Evolutionary conservation across 2,797 vertebrate species (phyloP), one percentile per base, ranked within the genome.

Genomic region (Parotocinclus haroldoi): DNA sequence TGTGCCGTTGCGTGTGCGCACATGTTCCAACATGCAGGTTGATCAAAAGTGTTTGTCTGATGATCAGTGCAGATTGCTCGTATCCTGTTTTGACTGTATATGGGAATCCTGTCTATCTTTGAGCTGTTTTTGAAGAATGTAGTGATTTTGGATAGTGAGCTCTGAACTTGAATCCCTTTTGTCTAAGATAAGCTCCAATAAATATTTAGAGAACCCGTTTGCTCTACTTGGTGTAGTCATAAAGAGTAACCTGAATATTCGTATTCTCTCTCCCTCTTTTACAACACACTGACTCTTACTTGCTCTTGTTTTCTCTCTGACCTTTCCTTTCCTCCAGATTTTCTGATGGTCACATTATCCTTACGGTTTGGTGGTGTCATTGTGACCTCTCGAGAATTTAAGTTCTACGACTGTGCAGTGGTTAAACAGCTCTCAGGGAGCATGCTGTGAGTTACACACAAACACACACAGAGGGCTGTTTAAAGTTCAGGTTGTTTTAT

Each of bases 331-430:
- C 27, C 27, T 78, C 79, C 88, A 99, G 96, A 98, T 86, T 94
- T 91, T 37, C 75, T 96, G 75, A 89, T 87, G 4, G 88, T 96
- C 82, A 85, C 81, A 59, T 82, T 99, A 63, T 88, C 92, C 69
- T 90, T 99, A 52, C 91, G 91, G 60, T 96, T 96, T 44, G 91
- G 88, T 12, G 59, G 89, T 1, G 85, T 98, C 73, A 78, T 85
- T 36, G 91, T 99, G 56, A 86, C 92, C 49, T 85, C 83, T 27
- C 85, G 84, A 7, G 86, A 91, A 36, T 94, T 98, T 83, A 93
- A 89, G 80, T 94, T 97, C 86, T 99, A 95, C 11, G 95, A 99
- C 87, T 98, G 96, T 68, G 81, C 78, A 14, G 92, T 92, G 0
- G 91, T 96, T 50, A 92, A 96, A 78, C 86, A 91, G 82, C 89